Conservation (phyloP, 2,888 invertebrate genomes). For the Antitype chi region DNA sequence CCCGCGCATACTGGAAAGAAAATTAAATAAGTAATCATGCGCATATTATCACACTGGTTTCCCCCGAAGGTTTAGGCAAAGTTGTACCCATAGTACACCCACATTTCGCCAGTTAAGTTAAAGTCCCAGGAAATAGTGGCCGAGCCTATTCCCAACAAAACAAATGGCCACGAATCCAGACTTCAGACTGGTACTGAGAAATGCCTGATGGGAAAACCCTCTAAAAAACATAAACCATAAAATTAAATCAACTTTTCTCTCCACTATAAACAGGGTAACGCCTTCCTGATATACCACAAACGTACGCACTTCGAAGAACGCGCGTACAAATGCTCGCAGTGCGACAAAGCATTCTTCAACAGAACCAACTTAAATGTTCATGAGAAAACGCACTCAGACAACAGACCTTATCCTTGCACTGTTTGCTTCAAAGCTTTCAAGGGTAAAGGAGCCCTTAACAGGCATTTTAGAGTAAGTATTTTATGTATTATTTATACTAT, state of each 20-base stretch:
- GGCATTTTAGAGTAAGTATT: conserved; percentile 78
- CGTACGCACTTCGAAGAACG: conserved; percentile 81
- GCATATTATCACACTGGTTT: too few relatives aligned
- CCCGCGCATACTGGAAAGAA: too few relatives aligned
- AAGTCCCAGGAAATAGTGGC: neutral
- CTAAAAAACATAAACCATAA: neutral
- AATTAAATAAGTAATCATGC: neutral
- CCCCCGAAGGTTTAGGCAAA: neutral
- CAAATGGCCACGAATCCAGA: too few relatives aligned
- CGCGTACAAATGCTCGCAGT: conserved; percentile 75
- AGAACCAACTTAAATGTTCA: conserved; percentile 82
- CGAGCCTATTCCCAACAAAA: too few relatives aligned
- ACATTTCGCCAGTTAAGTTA: neutral
- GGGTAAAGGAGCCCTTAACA: conserved; percentile 80
- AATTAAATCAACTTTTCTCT: neutral
- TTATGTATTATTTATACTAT: neutral
- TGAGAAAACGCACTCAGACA: conserved; percentile 78
- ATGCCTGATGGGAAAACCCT: neutral
- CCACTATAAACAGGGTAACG: conserved; percentile 77
- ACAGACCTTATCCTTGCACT: conserved; percentile 71
- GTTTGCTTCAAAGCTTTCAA: conserved; percentile 83
- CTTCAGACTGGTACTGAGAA: neutral
- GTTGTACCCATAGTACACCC: too few relatives aligned
- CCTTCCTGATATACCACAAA: conserved; percentile 83
- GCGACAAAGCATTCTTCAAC: conserved; percentile 79